phyloP scores from a whole-genome alignment of 1,140 invertebrate genomes.

The Aradophagus sp. region DNA sequence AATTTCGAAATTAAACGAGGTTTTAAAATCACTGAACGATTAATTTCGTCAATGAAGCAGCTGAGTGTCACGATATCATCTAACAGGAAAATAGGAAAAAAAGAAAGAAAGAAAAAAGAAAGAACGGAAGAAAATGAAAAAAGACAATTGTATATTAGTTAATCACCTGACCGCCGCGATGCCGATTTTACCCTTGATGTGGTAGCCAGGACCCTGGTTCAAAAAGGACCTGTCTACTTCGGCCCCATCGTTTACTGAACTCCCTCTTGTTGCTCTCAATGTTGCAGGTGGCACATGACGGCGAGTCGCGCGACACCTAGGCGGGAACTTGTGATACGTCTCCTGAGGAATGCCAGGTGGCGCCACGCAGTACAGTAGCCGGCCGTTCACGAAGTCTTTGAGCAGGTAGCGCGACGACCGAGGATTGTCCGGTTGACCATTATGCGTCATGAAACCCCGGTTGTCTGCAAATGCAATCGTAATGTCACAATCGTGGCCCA shows the following conservation, averaged over 20 bases:
- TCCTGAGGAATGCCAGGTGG: slow-evolving; percentile 85
- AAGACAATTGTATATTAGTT: too few species aligned
- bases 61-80: too few species aligned
- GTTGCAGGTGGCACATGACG: slow-evolving; percentile 74
- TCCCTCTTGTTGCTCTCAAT: slow-evolving; percentile 76
- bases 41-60: too few species aligned
- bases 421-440: slow-evolving; percentile 94
- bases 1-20: slow-evolving; percentile 1
- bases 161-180: not conserved
- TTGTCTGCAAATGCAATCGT: slow-evolving; percentile 79
- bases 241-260: slow-evolving; percentile 63
- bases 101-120: too few species aligned
- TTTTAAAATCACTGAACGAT: too few species aligned
- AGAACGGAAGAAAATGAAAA: too few species aligned
- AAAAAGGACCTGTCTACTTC: slow-evolving; percentile 80
- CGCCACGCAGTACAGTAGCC: slow-evolving; percentile 87
- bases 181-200: slow-evolving; percentile 70
- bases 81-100: too few species aligned
- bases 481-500: too few species aligned
- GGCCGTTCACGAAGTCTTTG: slow-evolving; percentile 96
- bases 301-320: slow-evolving; percentile 64
- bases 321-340: slow-evolving; percentile 80
- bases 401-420: slow-evolving; percentile 91
- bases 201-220: slow-evolving; percentile 65
- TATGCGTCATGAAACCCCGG: slow-evolving; percentile 96